Conservation (phyloP, 1,140 invertebrate species). For the Panulirus ornatus region DNA sequence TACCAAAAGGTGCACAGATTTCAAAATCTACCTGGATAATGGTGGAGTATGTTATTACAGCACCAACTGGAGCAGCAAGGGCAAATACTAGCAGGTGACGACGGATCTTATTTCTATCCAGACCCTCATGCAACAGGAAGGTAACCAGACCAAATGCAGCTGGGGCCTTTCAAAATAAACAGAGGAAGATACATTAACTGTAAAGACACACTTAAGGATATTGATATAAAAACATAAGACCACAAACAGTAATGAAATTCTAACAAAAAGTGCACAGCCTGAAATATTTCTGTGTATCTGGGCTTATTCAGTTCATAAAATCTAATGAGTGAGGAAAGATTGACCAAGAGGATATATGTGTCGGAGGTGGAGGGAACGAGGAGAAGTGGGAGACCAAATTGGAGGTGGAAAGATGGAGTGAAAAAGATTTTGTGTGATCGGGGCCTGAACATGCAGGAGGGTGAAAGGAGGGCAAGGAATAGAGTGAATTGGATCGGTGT, state of each 20-base stretch:
- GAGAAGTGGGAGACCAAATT: no score
- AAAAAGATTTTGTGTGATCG: no score
- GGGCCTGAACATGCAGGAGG: no score
- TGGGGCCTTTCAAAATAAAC: slow-evolving; percentile 85
- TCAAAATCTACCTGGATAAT: slow-evolving; percentile 62
- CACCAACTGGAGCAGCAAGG: slow-evolving; percentile 91
- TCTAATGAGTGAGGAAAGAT: no score
- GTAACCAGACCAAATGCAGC: slow-evolving; percentile 98
- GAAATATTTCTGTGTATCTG: slow-evolving; percentile 22
- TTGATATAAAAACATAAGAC: background rate
- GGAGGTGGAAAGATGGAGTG: no score
- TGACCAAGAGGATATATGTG: no score
- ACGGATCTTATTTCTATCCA: slow-evolving; percentile 92
- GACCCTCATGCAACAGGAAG: slow-evolving; percentile 95
- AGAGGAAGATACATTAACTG: background rate
- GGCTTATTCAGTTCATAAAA: background rate
- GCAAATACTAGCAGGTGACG: slow-evolving; percentile 97
- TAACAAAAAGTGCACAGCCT: slow-evolving; percentile 21
- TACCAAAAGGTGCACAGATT: background rate
- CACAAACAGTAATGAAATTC: slow-evolving; percentile 10
- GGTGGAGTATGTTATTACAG: slow-evolving; percentile 87
- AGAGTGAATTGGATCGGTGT: no score
- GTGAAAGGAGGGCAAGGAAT: no score
- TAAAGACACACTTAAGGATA: slow-evolving; percentile 74
- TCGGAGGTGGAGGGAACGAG: no score